A percentile compares a stretch with the other conserved stretches of the same genome.
These are phyloP conservation scores for Podiceps cristatus DNA, from an alignment of 2,113 vertebrate genomes.

Conservation along the genomic window DNA sequence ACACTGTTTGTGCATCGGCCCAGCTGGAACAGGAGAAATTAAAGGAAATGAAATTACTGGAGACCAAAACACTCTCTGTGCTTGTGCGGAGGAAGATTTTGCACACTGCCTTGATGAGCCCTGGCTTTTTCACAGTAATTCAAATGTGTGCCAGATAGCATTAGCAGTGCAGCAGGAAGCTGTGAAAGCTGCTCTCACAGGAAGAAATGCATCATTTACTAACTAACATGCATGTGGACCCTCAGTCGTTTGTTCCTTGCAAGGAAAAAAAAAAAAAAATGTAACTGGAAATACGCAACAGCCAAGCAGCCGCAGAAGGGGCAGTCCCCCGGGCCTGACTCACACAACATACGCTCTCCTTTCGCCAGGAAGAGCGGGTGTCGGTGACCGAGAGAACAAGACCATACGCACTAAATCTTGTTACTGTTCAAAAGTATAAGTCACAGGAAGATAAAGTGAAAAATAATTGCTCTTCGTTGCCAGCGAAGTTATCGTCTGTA, in stretches of 20 bases:
- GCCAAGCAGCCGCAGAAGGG: constrained; percentile 46
- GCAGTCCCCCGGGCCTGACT: constrained; percentile 60
- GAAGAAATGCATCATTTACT: constrained; percentile 54
- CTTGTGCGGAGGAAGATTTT: constrained; percentile 24
- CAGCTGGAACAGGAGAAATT: constrained; percentile 80
- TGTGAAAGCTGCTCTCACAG: constrained; percentile 24
- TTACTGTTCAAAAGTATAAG: neutral
- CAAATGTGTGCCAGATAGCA: constrained; percentile 30
- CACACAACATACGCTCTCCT: neutral
- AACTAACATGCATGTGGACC: constrained; percentile 55
- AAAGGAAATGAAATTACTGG: constrained; percentile 64
- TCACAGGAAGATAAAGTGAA: constrained; percentile 38
- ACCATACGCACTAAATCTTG: neutral
- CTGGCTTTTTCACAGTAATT: constrained; percentile 33
- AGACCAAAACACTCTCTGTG: constrained; percentile 51
- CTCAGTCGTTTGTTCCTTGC: neutral
- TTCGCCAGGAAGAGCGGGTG: constrained; percentile 33
- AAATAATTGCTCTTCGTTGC: constrained; percentile 10
- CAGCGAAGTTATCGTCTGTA: constrained; percentile 6
- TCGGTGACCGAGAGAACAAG: constrained; percentile 12
- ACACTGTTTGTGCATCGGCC: constrained; percentile 88
- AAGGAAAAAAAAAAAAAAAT: neutral
- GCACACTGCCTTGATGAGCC: neutral
- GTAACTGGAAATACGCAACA: neutral
- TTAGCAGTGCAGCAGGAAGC: constrained; percentile 46